phyloP scores from a whole-genome alignment of 2,113 vertebrate genomes.

The Actenoides lindsayi region DNA sequence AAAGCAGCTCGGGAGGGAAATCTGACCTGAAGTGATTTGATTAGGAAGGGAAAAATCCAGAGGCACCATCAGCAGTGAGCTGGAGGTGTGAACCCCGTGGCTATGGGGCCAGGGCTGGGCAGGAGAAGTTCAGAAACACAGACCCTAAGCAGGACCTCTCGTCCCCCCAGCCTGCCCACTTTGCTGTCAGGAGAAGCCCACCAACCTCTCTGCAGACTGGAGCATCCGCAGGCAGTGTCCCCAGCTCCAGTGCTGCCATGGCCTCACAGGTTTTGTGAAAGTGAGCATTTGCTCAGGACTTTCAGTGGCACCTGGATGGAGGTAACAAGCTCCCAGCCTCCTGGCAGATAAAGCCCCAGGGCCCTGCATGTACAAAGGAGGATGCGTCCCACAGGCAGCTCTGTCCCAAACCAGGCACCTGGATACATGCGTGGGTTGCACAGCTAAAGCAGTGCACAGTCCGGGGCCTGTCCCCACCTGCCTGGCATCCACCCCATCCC shows the following conservation, averaged over 20 bases:
- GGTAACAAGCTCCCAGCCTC: background rate
- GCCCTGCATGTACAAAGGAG: background rate
- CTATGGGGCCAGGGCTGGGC: background rate
- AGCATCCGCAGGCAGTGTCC: background rate
- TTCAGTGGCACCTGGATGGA: background rate
- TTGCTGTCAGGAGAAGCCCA: fast-evolving
- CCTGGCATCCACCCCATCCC: background rate
- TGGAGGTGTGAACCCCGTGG: background rate
- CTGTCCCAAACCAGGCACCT: background rate
- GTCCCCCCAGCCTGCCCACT: fast-evolving
- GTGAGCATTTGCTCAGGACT: fast-evolving
- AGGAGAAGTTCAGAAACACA: background rate
- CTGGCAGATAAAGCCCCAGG: background rate
- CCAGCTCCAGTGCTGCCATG: fast-evolving
- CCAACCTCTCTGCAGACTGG: background rate
- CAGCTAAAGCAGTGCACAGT: background rate
- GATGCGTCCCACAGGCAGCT: background rate
- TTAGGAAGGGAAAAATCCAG: background rate
- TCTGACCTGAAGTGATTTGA: background rate
- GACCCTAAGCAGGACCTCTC: fast-evolving
- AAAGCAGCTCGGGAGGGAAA: background rate
- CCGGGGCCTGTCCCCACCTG: background rate
- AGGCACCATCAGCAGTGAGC: background rate
- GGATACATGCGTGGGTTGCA: fast-evolving
- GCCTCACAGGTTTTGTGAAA: fast-evolving